phyloP scores from a whole-genome alignment of 2,113 vertebrate genomes.

The Crypturellus undulatus region DNA sequence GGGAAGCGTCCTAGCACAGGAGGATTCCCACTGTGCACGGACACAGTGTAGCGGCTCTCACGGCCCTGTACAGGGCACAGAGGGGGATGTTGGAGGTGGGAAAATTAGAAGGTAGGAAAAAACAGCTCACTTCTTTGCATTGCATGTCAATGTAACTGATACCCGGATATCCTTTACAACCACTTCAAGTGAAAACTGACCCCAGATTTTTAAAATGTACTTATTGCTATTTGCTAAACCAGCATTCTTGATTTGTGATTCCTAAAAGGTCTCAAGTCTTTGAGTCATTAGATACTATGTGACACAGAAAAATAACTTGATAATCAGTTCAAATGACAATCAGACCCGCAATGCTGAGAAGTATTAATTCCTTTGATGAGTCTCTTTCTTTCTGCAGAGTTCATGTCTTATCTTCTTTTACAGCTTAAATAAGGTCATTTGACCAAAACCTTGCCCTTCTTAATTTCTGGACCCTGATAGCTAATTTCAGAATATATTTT shows the following conservation, averaged over 20 bases:
- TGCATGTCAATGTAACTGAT: background rate
- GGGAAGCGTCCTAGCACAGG: conserved; percentile 12
- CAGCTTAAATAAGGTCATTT: background rate
- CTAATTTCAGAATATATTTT: conserved; percentile 56
- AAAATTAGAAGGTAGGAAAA: background rate
- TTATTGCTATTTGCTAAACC: background rate
- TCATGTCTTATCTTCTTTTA: background rate
- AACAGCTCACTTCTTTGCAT: background rate
- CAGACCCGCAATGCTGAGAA: background rate
- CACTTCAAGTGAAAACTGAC: background rate
- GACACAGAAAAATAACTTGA: background rate
- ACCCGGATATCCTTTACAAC: background rate
- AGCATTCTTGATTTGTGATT: background rate
- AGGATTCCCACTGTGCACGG: background rate
- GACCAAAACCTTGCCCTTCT: conserved; percentile 47
- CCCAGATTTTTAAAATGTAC: background rate
- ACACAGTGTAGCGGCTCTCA: background rate
- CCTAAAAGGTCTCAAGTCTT: background rate
- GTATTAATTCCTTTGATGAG: background rate
- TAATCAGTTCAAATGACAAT: background rate
- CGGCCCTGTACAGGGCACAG: background rate
- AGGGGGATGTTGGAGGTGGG: background rate
- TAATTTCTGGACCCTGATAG: conserved; percentile 58
- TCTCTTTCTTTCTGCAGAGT: background rate
- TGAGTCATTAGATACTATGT: background rate